Percentiles rank a stretch among this genome's conserved stretches.
Conservation (phyloP, 2,797 vertebrate species). For the Acipenser ruthenus region DNA sequence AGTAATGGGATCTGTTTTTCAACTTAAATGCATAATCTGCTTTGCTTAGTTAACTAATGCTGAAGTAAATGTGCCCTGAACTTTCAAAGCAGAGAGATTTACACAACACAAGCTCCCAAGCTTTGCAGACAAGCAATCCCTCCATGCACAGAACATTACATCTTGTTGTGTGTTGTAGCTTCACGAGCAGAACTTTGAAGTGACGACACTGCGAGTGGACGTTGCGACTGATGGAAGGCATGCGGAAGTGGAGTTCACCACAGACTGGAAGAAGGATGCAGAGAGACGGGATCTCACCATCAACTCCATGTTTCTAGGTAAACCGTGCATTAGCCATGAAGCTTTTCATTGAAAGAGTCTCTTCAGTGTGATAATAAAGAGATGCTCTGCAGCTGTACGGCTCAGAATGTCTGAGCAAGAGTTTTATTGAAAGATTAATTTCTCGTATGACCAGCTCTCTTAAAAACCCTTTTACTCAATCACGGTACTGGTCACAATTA, state of each 20-base stretch:
- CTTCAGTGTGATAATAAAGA: no score
- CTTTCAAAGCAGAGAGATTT: no score
- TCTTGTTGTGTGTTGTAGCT: slow-evolving; percentile 53
- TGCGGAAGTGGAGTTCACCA: slow-evolving; percentile 89
- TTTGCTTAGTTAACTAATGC: no score
- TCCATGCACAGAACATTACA: neutral
- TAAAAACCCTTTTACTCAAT: no score
- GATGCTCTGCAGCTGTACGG: neutral
- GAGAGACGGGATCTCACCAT: slow-evolving; percentile 92
- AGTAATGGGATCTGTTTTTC: no score
- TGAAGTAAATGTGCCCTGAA: no score
- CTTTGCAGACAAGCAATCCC: no score
- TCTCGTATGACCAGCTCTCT: no score
- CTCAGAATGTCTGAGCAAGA: no score
- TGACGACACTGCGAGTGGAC: slow-evolving; percentile 87
- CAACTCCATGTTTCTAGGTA: slow-evolving; percentile 96
- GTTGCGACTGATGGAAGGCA: slow-evolving; percentile 84
- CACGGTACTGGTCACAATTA: no score
- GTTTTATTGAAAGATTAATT: neutral
- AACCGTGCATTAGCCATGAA: neutral
- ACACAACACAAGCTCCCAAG: neutral
- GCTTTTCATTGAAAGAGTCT: no score
- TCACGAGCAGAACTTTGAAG: slow-evolving; percentile 88
- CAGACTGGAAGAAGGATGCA: slow-evolving; percentile 88
- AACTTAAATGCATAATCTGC: no score